Evolutionary conservation across 1,140 invertebrate genomes (phyloP).

Genomic region (Ceratina calcarata): DNA sequence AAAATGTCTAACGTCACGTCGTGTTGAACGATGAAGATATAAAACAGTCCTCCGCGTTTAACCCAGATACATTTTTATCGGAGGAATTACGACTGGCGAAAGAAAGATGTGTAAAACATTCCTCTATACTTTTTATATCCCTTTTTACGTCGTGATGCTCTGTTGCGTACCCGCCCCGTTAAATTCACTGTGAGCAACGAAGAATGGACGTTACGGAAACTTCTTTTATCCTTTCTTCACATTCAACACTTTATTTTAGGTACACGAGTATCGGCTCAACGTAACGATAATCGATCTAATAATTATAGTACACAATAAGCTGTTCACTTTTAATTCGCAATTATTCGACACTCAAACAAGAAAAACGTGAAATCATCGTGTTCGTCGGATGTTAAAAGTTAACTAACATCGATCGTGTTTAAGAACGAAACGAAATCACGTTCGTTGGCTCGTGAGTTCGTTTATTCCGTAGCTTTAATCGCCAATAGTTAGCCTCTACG

Average conservation of each 20-base stretch:
- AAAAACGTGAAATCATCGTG: no score
- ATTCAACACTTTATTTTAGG: no score
- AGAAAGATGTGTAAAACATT: constrained; percentile 11
- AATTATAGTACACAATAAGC: no score
- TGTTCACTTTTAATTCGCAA: no score
- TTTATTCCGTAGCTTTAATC: background rate
- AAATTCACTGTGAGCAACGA: constrained; percentile 33
- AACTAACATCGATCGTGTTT: background rate
- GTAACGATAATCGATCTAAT: no score
- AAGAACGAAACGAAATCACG: background rate
- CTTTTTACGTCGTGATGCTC: constrained; percentile 11
- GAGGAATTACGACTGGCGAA: constrained; percentile 40
- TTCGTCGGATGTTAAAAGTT: no score
- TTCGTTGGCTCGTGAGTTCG: no score
- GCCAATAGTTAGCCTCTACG: background rate
- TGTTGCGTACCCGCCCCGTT: constrained; percentile 23
- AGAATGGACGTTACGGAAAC: constrained; percentile 13
- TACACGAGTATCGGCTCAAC: no score
- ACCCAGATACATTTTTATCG: constrained; percentile 48
- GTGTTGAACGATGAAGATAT: constrained; percentile 33
- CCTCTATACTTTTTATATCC: constrained; percentile 23
- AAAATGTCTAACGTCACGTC: constrained; percentile 26
- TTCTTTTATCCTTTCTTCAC: background rate
- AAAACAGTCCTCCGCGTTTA: constrained; percentile 31
- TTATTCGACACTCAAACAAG: no score